Conservation (phyloP, 2,888 invertebrate genomes). For the Gastracanthus pulcherrimus region DNA sequence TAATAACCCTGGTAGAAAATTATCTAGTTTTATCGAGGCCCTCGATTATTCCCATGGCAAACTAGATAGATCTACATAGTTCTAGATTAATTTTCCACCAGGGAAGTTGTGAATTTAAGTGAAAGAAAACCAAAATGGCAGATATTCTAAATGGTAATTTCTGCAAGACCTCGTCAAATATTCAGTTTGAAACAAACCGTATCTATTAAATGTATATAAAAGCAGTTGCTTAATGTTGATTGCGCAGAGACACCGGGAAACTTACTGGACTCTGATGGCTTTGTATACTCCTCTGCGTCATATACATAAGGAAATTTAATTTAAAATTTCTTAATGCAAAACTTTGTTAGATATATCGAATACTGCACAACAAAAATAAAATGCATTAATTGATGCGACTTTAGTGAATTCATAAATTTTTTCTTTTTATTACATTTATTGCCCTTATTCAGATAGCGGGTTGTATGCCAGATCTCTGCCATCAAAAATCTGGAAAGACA, state of each 20-base stretch:
- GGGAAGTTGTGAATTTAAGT: too few relatives aligned
- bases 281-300: slow-evolving; percentile 34
- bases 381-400: not conserved
- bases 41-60: too few relatives aligned
- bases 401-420: not conserved
- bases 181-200: slow-evolving; percentile 1
- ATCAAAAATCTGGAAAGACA: too few relatives aligned
- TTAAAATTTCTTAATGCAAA: slow-evolving; percentile 24
- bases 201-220: slow-evolving; percentile 37
- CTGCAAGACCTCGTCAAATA: not conserved
- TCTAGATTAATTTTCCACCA: too few relatives aligned
- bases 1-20: too few relatives aligned
- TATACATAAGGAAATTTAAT: slow-evolving; percentile 32
- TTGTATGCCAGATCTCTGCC: too few relatives aligned
- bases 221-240: slow-evolving; percentile 33
- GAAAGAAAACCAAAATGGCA: not conserved
- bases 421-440: too few relatives aligned
- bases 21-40: too few relatives aligned
- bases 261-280: slow-evolving; percentile 39
- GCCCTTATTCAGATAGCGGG: too few relatives aligned
- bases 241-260: slow-evolving; percentile 27
- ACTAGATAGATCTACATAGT: too few relatives aligned
- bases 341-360: slow-evolving; percentile 11
- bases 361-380: not conserved
- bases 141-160: not conserved